A percentile compares a stretch with the other conserved stretches of the same genome.
phyloP scores from a whole-genome alignment of 2,888 invertebrate species.

The Molanna angustata region DNA sequence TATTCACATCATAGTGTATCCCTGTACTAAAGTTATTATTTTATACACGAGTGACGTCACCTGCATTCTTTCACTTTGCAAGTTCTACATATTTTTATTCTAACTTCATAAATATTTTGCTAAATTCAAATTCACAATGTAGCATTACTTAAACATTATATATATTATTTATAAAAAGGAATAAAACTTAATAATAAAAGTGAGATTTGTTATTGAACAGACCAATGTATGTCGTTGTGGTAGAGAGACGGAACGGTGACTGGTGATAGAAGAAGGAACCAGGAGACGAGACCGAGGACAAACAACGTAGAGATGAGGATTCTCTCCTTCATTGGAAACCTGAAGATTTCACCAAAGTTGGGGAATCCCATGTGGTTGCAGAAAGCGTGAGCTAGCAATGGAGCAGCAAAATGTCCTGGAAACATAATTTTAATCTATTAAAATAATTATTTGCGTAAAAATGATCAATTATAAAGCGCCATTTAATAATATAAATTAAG shows the following conservation, averaged over 20 bases:
- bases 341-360: slow-evolving; percentile 63
- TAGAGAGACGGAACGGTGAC: slow-evolving; percentile 69
- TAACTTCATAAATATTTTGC: no score
- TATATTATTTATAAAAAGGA: no score
- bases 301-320: slow-evolving; percentile 64
- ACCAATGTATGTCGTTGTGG: slow-evolving; percentile 60
- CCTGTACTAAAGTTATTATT: no score
- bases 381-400: slow-evolving; percentile 87
- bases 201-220: slow-evolving; percentile 34
- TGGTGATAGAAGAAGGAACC: slow-evolving; percentile 74
- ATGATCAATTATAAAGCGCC: no score
- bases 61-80: no score
- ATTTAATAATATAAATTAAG: background rate
- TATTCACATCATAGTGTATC: no score
- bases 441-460: background rate
- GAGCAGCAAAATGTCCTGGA: slow-evolving; percentile 82
- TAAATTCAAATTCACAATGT: no score
- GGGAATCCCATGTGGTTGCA: slow-evolving; percentile 98
- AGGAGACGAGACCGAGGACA: slow-evolving; percentile 70
- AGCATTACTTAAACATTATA: no score
- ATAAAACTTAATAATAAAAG: no score
- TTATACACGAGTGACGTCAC: no score
- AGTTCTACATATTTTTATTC: no score
- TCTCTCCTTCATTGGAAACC: slow-evolving; percentile 52
- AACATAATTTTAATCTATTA: slow-evolving; percentile 15